Base-by-base conservation (phyloP, 2,888 invertebrate species). In the Brachynemurus nebulosus region DNA sequence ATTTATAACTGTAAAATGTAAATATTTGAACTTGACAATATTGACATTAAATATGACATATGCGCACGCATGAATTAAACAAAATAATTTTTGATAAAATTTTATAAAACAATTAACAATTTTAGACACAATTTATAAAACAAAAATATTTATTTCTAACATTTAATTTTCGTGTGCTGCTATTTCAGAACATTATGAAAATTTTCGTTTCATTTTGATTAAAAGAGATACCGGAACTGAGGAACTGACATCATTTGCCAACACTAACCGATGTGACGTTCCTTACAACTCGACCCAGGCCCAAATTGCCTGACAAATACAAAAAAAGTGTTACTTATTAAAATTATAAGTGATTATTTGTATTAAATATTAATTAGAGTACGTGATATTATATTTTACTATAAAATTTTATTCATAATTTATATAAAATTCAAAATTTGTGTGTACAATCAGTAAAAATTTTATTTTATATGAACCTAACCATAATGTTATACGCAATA, bases 231-330 rank as follows among this genome's bases (percentile, higher is more conserved):
- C 39, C 39, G 39, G 39, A 39, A 39, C 30, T 30, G 14, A 14
- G 30, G 14, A 30, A 30, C 23, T 34, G 44, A 44, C 44, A 44
- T 44, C 44, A 44, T 37, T 30, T 44, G 44, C 44, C 44, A 44
- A 44, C 44, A 12, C 4, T 20, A 44, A 37, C 37, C 21, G 37
- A 36, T 44, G 38, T 44, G 44, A 44, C 44, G 44, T 44, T 30
- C 38, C 27, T 44, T 12, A 20, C 18, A 34, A 42, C 16, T 20
- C 2, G 23, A 40, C n/a, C 40, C 40, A 40, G 40, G 27, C 40
- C 36, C 36, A 36, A 36, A 36, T 36, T 18, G 16, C 18, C 19
- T 36, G 36, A 18, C 19, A 36, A 36, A 12, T 36, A 30, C 30
- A 30, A 30, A 30, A n/a, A 27, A 30, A 30, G 30, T 30, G 30